Evolutionary conservation across 2,888 invertebrate species (phyloP).

Genomic region (Pomacea canaliculata): DNA sequence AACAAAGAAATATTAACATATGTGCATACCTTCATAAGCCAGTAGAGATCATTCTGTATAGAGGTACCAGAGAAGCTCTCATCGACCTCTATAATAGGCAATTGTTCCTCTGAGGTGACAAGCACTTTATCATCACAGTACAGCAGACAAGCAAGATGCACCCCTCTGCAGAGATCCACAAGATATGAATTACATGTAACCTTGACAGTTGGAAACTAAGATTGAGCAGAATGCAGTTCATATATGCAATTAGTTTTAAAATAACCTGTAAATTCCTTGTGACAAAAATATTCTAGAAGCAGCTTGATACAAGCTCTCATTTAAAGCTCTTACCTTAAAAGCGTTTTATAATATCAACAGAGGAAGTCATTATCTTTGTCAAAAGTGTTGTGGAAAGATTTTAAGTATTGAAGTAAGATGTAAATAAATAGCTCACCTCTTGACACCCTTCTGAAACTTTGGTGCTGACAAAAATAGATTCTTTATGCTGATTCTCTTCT

Average conservation of each 20-base stretch:
- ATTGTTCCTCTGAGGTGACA: slow-evolving; percentile 95
- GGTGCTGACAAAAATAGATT: slow-evolving; percentile 95
- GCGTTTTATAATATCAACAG: neutral
- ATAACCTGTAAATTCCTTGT: too few relatives aligned
- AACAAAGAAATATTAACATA: too few relatives aligned
- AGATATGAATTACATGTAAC: too few relatives aligned
- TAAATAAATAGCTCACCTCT: slow-evolving; percentile 74
- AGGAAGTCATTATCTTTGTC: neutral
- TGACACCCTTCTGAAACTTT: slow-evolving; percentile 94
- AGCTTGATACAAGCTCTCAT: neutral
- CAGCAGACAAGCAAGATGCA: slow-evolving; percentile 91
- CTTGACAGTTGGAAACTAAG: too few relatives aligned
- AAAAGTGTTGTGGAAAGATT: neutral
- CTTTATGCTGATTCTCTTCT: slow-evolving; percentile 82
- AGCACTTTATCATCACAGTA: slow-evolving; percentile 96
- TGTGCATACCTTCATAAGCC: slow-evolving; percentile 89
- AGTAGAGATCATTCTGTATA: slow-evolving; percentile 93
- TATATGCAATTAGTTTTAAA: too few relatives aligned
- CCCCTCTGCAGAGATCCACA: slow-evolving; percentile 79
- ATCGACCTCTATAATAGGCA: slow-evolving; percentile 96
- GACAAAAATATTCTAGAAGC: too few relatives aligned
- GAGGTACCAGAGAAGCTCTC: slow-evolving; percentile 88
- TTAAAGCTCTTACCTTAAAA: neutral
- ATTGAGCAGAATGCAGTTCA: too few relatives aligned
- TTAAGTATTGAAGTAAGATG: neutral